phyloP scores from a whole-genome alignment of 2,113 vertebrate genomes.

The Zosterops pallidus region DNA sequence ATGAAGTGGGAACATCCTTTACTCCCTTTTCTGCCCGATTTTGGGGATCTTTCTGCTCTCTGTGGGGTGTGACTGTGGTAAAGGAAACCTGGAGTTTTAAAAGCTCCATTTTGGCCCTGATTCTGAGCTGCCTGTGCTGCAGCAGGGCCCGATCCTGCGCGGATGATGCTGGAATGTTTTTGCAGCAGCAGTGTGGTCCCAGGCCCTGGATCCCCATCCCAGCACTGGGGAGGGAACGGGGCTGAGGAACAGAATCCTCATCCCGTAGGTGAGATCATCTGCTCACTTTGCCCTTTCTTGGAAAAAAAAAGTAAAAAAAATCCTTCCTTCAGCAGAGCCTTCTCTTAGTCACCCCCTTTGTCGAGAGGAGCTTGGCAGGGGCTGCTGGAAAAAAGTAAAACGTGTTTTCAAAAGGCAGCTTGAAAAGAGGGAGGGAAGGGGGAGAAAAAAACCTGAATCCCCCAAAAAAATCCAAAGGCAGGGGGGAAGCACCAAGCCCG shows the following conservation, averaged over 20 bases:
- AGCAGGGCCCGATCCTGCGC: rapidly evolving
- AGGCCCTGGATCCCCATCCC: not conserved
- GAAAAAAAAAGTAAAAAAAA: conserved; percentile 21
- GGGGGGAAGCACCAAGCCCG: rapidly evolving
- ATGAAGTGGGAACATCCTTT: not conserved
- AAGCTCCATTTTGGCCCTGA: rapidly evolving
- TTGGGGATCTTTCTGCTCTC: not conserved
- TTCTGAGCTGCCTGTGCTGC: not conserved
- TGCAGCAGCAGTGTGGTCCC: not conserved
- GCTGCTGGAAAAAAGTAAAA: conserved; percentile 67
- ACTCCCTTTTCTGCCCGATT: rapidly evolving
- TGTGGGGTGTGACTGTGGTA: not conserved
- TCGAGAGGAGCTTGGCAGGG: conserved; percentile 71
- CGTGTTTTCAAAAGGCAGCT: conserved; percentile 33
- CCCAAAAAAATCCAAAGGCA: not conserved
- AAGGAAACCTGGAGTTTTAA: not conserved
- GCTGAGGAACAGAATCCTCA: not conserved
- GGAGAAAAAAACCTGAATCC: not conserved
- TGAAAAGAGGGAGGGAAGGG: not conserved
- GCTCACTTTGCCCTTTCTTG: conserved; percentile 50
- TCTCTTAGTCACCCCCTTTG: conserved; percentile 74
- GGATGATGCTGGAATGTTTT: rapidly evolving
- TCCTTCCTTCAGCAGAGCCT: conserved; percentile 59
- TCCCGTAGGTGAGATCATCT: conserved; percentile 73
- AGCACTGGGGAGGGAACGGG: not conserved